phyloP scores from a whole-genome alignment of 2,113 vertebrate species.

The Lophius piscatorius region DNA sequence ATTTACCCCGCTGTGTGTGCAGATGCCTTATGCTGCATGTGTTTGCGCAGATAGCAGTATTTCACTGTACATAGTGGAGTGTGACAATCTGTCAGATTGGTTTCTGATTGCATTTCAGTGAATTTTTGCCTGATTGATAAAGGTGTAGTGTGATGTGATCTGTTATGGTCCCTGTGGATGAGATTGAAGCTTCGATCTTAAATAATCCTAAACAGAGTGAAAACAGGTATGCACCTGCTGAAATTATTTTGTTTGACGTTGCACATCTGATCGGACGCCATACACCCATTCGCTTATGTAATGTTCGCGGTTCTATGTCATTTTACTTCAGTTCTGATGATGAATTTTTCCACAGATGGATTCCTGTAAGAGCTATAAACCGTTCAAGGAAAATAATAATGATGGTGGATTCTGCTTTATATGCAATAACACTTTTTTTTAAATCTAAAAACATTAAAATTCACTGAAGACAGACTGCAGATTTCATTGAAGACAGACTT shows the following conservation, averaged over 20 bases:
- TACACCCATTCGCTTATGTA: conserved; percentile 10
- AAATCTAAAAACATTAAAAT: background rate
- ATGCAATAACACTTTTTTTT: background rate
- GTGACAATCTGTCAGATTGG: conserved; percentile 38
- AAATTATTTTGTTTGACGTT: conserved; percentile 15
- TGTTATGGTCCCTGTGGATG: conserved; percentile 23
- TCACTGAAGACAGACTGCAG: background rate
- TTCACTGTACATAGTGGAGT: conserved; percentile 14
- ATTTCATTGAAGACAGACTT: background rate
- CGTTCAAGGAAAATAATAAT: background rate
- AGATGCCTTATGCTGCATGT: conserved; percentile 48
- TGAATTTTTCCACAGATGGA: conserved; percentile 8
- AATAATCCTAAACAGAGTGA: conserved; percentile 22
- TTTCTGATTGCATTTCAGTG: conserved; percentile 23
- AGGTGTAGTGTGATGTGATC: background rate
- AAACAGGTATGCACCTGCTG: conserved; percentile 18
- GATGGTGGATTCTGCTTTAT: background rate
- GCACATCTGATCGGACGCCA: conserved; percentile 10
- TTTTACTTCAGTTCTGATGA: conserved; percentile 9
- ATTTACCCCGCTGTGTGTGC: conserved; percentile 71
- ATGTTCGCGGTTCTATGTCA: conserved; percentile 17
- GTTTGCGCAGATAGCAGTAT: conserved; percentile 24
- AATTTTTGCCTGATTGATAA: conserved; percentile 40
- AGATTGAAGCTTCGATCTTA: conserved; percentile 18
- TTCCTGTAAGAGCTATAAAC: background rate